Evolutionary conservation across 2,113 vertebrate species (phyloP).

Genomic region (Axis porcinus): DNA sequence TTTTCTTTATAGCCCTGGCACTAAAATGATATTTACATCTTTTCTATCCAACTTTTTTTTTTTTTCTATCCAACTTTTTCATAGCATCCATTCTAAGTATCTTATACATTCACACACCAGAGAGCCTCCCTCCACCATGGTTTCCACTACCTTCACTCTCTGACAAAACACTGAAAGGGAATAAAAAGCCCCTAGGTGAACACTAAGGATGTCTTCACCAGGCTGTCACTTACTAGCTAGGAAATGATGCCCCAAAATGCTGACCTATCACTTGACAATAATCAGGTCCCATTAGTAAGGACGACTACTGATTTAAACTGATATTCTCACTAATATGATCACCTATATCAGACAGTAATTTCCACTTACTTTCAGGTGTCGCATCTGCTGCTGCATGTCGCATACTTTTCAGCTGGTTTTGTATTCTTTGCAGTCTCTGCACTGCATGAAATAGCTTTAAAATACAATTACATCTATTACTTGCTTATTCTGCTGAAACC

Average conservation of each 20-base stretch:
- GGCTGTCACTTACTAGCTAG: not conserved
- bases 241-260: not conserved
- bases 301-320: not conserved
- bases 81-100: not conserved
- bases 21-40: not conserved
- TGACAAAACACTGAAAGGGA: not conserved
- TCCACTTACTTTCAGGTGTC: conserved; percentile 94
- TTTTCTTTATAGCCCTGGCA: not conserved
- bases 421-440: conserved; percentile 91
- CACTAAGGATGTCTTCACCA: not conserved
- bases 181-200: not conserved
- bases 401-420: conserved; percentile 94
- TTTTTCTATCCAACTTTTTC: not conserved
- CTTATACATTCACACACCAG: not conserved
- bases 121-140: not conserved
- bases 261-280: not conserved
- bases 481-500: conserved; percentile 48
- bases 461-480: conserved; percentile 59
- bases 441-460: conserved; percentile 92
- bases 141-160: not conserved
- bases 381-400: conserved; percentile 90
- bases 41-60: not conserved
- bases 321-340: not conserved
- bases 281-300: not conserved
- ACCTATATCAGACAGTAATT: not conserved